These are phyloP conservation scores for Gerris lacustris DNA, from an alignment of 2,888 invertebrate species.

Conservation along the genomic window DNA sequence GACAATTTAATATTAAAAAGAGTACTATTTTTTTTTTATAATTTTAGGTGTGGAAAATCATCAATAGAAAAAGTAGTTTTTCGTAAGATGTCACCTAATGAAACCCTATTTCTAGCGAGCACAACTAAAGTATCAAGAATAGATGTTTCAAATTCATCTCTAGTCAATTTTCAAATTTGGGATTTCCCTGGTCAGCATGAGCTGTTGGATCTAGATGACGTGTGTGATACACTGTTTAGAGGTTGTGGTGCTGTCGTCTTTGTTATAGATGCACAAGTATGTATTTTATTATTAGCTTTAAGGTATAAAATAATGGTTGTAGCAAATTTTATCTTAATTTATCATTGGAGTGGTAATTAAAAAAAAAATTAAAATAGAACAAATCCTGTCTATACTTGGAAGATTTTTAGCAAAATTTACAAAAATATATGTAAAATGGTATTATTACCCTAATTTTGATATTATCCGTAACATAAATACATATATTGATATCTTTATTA, in stretches of 20 bases:
- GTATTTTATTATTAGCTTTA: slow-evolving; percentile 11
- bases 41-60: slow-evolving; percentile 88
- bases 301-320: too few relatives aligned
- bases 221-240: slow-evolving; percentile 91
- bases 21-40: background rate
- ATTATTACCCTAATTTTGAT: too few relatives aligned
- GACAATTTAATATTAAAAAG: too few relatives aligned
- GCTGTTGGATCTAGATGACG: slow-evolving; percentile 91
- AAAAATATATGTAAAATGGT: too few relatives aligned
- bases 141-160: slow-evolving; percentile 91
- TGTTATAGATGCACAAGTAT: slow-evolving; percentile 92
- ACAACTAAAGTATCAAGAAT: slow-evolving; percentile 98
- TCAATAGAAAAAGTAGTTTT: slow-evolving; percentile 99
- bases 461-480: too few relatives aligned
- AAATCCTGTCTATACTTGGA: background rate
- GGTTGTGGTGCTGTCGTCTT: slow-evolving; percentile 96
- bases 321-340: too few relatives aligned
- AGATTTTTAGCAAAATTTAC: too few relatives aligned
- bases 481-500: too few relatives aligned
- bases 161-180: slow-evolving; percentile 99
- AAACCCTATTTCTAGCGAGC: slow-evolving; percentile 94
- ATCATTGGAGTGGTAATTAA: too few relatives aligned
- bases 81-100: slow-evolving; percentile 99
- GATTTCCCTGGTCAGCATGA: slow-evolving; percentile 99
- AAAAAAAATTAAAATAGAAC: too few relatives aligned